phyloP scores from a whole-genome alignment of 2,888 invertebrate species.

The Ferdinandea cuprea region DNA sequence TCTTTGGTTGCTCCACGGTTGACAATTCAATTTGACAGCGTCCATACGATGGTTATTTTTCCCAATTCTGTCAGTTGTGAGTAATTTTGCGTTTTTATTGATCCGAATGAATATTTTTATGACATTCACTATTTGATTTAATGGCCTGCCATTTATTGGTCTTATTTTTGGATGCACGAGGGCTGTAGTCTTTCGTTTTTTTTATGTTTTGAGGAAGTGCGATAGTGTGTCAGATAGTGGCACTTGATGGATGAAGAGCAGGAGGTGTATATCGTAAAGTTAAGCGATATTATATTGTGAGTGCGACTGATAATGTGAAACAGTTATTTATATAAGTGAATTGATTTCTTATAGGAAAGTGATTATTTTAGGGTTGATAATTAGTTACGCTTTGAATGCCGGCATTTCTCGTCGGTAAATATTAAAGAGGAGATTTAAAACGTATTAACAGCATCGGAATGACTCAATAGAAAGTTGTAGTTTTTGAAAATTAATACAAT shows the following conservation, averaged over 20 bases:
- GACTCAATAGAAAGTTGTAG: conserved; percentile 39
- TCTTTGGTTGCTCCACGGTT: conserved; percentile 25
- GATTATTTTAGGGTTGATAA: conserved; percentile 35
- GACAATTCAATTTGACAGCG: conserved; percentile 59
- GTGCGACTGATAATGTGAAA: conserved; percentile 49
- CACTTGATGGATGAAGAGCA: conserved; percentile 3
- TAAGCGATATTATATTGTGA: conserved; percentile 58
- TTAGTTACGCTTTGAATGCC: conserved; percentile 51
- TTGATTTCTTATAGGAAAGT: conserved; percentile 53
- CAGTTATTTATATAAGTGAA: conserved; percentile 46
- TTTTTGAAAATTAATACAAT: conserved; percentile 22
- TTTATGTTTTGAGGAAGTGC: not conserved
- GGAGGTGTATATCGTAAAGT: conserved; percentile 46
- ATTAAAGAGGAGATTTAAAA: conserved; percentile 59
- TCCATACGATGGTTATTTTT: conserved; percentile 41
- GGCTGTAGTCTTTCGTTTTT: conserved; percentile 14
- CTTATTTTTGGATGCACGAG: conserved; percentile 39
- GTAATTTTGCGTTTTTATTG: conserved; percentile 56
- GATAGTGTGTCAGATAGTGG: conserved; percentile 8
- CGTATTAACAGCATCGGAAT: conserved; percentile 40
- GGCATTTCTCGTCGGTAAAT: conserved; percentile 47
- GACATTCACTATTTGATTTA: conserved; percentile 71
- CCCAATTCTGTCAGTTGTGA: conserved; percentile 15
- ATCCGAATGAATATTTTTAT: conserved; percentile 71
- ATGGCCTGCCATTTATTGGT: conserved; percentile 70